phyloP scores from a whole-genome alignment of 2,888 invertebrate species.

The Netelia fuscicornis region DNA sequence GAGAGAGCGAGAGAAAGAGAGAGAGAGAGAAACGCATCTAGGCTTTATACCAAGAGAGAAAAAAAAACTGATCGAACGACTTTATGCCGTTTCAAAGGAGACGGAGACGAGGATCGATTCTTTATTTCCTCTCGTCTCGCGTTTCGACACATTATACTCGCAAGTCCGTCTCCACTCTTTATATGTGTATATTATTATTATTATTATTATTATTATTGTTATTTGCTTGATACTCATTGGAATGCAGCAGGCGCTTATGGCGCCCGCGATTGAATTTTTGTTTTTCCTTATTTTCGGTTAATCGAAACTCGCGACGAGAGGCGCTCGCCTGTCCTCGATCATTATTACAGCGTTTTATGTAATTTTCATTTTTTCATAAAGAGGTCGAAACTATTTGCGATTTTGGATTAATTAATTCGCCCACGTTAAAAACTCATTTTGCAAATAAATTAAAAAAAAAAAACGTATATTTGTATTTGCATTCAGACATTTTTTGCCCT shows the following conservation, averaged over 20 bases:
- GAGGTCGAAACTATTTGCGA: too few species aligned
- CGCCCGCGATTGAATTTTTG: constrained; percentile 43
- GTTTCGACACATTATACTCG: constrained; percentile 7
- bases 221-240: constrained; percentile 31
- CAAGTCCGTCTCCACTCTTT: constrained; percentile 9
- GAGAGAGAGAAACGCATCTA: constrained; percentile 12
- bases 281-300: constrained; percentile 7
- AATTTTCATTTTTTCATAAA: too few species aligned
- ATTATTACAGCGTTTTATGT: too few species aligned
- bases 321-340: constrained; percentile 14
- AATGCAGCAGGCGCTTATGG: constrained; percentile 59
- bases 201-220: background rate
- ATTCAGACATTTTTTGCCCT: too few species aligned
- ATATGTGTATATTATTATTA: constrained; percentile 19
- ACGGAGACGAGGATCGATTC: constrained; percentile 46
- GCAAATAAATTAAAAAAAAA: too few species aligned
- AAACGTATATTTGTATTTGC: too few species aligned
- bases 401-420: too few species aligned
- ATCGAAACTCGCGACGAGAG: constrained; percentile 6
- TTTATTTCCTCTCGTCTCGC: constrained; percentile 43
- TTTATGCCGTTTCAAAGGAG: constrained; percentile 28
- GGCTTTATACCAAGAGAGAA: background rate
- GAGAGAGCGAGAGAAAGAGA: background rate
- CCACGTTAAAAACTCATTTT: too few species aligned
- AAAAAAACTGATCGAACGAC: constrained; percentile 26